Evolutionary conservation across 1,140 invertebrate species (phyloP).

Genomic region (Euschistus heros): DNA sequence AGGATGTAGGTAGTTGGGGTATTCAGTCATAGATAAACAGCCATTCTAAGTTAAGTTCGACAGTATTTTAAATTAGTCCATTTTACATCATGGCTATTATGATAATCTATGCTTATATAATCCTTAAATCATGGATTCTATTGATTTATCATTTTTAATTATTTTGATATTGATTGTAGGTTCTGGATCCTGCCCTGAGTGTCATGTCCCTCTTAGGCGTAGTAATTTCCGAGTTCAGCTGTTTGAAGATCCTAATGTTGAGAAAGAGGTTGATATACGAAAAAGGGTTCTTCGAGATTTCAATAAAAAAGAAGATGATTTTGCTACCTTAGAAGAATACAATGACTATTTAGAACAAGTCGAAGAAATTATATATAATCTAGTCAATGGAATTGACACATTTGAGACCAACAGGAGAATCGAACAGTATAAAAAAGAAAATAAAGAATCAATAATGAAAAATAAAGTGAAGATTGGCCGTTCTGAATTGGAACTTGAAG

Average conservation of each 20-base stretch:
- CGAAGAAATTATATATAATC: slow-evolving; percentile 83
- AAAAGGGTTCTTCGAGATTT: slow-evolving; percentile 80
- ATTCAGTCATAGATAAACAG: too few species aligned
- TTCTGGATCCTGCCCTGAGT: slow-evolving; percentile 85
- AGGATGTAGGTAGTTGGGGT: too few species aligned
- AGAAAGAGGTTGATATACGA: slow-evolving; percentile 95
- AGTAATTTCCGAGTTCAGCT: slow-evolving; percentile 88
- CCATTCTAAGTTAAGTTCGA: too few species aligned
- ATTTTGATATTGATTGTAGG: slow-evolving; percentile 43
- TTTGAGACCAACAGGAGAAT: slow-evolving; percentile 79
- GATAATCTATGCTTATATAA: too few species aligned
- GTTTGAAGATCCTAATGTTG: slow-evolving; percentile 91
- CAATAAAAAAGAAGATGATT: slow-evolving; percentile 87
- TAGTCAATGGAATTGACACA: slow-evolving; percentile 77
- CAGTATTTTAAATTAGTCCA: too few species aligned
- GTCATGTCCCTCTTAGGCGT: slow-evolving; percentile 71
- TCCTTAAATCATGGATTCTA: too few species aligned
- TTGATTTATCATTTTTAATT: too few species aligned
- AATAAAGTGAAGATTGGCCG: slow-evolving; percentile 53
- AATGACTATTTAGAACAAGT: slow-evolving; percentile 91
- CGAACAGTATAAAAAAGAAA: slow-evolving; percentile 88
- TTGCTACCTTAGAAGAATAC: slow-evolving; percentile 64
- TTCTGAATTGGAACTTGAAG: slow-evolving; percentile 71
- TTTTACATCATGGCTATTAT: too few species aligned
- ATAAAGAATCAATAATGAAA: slow-evolving; percentile 80